Evolutionary conservation across 2,113 vertebrate genomes (phyloP).

Genomic region (Nematolebias whitei): DNA sequence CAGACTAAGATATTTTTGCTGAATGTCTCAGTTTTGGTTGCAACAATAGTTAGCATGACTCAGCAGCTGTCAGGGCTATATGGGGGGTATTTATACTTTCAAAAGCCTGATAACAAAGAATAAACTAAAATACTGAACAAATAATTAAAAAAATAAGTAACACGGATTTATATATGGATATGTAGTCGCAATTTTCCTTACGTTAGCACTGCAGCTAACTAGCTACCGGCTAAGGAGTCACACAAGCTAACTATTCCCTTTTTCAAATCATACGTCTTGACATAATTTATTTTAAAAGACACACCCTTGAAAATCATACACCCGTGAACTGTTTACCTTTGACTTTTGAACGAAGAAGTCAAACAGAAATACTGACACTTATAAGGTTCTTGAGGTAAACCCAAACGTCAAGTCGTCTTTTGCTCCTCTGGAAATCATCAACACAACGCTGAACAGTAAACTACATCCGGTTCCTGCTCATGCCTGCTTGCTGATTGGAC

Average conservation of each 20-base stretch:
- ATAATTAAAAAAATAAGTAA: constrained; percentile 25
- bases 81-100: not conserved
- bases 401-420: constrained; percentile 67
- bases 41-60: constrained; percentile 78
- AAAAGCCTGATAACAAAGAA: not conserved
- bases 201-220: constrained; percentile 60
- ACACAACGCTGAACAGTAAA: constrained; percentile 52
- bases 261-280: constrained; percentile 34
- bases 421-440: constrained; percentile 71
- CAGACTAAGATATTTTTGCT: constrained; percentile 2
- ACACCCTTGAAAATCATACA: constrained; percentile 10
- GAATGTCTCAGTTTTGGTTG: constrained; percentile 28
- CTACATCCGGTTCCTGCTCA: constrained; percentile 59
- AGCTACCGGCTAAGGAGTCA: constrained; percentile 48
- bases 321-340: constrained; percentile 70
- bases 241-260: constrained; percentile 62
- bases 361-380: constrained; percentile 25
- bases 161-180: not conserved
- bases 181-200: constrained; percentile 44
- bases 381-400: constrained; percentile 51
- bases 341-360: constrained; percentile 26
- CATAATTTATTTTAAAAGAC: constrained; percentile 14
- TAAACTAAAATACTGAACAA: not conserved
- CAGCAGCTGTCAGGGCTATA: constrained; percentile 68
- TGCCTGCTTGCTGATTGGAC: constrained; percentile 60